These are phyloP conservation scores for Burhinus bistriatus DNA, from an alignment of 2,113 vertebrate species.

Conservation along the genomic window DNA sequence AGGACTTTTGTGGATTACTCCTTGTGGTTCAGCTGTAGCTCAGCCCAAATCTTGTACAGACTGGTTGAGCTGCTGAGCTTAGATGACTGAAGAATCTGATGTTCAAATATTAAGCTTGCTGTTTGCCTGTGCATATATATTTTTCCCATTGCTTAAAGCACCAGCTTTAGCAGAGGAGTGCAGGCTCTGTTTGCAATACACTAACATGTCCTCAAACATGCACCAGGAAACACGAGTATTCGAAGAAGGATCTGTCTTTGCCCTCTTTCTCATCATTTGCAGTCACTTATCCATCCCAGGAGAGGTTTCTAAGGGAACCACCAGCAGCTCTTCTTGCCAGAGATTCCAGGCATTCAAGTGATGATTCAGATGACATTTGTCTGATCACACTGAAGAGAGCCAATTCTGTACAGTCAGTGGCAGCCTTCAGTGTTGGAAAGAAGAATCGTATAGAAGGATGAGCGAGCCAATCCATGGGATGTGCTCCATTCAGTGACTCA, in stretches of 20 bases:
- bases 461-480: not conserved
- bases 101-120: not conserved
- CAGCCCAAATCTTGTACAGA: not conserved
- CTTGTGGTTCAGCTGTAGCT: not conserved
- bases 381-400: not conserved
- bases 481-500: not conserved
- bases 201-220: not conserved
- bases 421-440: not conserved
- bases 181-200: not conserved
- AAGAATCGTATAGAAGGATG: not conserved
- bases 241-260: not conserved
- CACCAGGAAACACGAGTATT: not conserved
- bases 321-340: not conserved
- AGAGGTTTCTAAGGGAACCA: slow-evolving; percentile 4
- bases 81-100: not conserved
- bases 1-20: not conserved
- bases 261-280: not conserved
- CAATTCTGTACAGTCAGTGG: not conserved
- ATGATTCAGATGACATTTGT: not conserved
- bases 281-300: not conserved
- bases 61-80: not conserved
- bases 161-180: not conserved
- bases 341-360: not conserved
- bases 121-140: not conserved
- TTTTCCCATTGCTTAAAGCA: not conserved